Percentiles rank a stretch among this genome's conserved stretches.
These are phyloP conservation scores for Elanoides forficatus DNA, from an alignment of 2,113 vertebrate species.

Conservation along the genomic window DNA sequence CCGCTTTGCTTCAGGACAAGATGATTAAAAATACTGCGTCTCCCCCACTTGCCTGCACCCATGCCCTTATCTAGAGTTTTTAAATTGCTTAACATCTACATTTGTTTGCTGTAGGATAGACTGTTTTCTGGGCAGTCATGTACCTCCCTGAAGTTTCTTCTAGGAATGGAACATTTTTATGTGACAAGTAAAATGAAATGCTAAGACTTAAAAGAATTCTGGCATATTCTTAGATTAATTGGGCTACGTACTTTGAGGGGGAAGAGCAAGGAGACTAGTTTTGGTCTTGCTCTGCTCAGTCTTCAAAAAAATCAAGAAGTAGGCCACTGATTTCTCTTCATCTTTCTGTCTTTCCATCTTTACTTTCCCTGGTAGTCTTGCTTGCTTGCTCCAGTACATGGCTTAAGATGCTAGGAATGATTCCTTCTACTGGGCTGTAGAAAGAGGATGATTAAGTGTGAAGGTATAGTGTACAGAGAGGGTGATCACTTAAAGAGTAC, in stretches of 20 bases:
- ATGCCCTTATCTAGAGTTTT: neutral
- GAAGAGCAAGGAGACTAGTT: neutral
- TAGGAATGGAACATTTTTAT: neutral
- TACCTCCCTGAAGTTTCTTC: neutral
- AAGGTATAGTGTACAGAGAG: neutral
- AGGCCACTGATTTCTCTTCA: neutral
- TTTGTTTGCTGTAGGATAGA: neutral
- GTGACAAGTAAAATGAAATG: neutral
- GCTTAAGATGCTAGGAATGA: neutral
- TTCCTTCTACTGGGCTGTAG: neutral
- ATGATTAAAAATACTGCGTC: neutral
- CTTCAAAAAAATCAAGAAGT: neutral
- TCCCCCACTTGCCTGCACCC: accelerated
- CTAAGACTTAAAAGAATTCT: neutral
- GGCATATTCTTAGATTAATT: neutral
- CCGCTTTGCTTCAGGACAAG: neutral
- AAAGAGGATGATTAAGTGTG: neutral
- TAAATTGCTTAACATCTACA: neutral
- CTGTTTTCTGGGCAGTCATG: neutral
- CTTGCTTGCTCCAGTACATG: neutral
- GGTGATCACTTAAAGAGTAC: neutral
- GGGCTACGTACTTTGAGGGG: neutral
- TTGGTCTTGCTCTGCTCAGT: neutral
- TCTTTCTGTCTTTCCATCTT: neutral
- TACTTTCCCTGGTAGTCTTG: neutral